A percentile compares a stretch with the other conserved stretches of the same genome.
Evolutionary conservation across 1,140 invertebrate genomes (phyloP).

Genomic region (Scylla paramamosain): DNA sequence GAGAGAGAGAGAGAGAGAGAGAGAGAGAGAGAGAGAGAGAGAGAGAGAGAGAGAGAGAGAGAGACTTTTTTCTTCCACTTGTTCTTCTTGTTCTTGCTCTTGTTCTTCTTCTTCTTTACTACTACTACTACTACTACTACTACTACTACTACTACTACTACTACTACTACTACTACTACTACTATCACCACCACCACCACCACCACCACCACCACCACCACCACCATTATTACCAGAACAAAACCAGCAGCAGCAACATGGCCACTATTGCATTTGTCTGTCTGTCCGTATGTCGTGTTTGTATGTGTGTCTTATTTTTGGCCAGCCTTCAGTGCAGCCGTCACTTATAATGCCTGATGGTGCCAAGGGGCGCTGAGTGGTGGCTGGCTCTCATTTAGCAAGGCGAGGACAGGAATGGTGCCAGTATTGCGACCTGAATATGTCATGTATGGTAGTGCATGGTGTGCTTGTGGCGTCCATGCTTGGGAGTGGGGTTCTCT

Average conservation of each 20-base stretch:
- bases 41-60: too few species aligned
- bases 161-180: not conserved
- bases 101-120: not conserved
- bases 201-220: not conserved
- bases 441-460: not conserved
- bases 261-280: too few species aligned
- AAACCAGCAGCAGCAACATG: not conserved
- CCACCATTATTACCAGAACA: not conserved
- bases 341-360: not conserved
- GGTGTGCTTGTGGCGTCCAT: not conserved
- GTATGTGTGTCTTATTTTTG: not conserved
- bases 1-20: slow-evolving; percentile 20
- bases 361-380: not conserved
- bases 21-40: not conserved
- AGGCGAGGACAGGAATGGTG: not conserved
- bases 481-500: too few species aligned
- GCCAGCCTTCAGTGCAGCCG: not conserved
- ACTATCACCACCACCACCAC: not conserved
- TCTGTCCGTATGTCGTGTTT: too few species aligned
- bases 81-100: not conserved
- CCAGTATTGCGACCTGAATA: not conserved
- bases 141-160: not conserved
- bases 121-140: not conserved
- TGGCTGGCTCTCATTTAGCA: not conserved
- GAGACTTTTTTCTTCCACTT: too few species aligned